A percentile compares a stretch with the other conserved stretches of the same genome.
phyloP scores from a whole-genome alignment of 2,888 invertebrate species.

The Idaea dimidiata region DNA sequence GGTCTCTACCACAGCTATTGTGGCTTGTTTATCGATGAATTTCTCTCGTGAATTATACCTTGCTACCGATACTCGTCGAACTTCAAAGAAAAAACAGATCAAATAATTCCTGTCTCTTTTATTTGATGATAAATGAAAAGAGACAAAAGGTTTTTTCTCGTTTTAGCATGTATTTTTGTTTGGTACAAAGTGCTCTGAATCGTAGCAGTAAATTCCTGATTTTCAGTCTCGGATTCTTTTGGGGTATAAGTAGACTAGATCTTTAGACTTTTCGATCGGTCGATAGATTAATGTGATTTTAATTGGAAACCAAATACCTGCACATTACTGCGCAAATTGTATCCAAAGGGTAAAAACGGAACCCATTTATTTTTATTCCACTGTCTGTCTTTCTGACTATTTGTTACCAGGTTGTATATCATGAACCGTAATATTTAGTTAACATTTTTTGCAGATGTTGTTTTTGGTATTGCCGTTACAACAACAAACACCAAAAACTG shows the following conservation, averaged over 20 bases:
- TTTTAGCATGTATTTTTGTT: conserved; percentile 28
- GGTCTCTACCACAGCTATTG: conserved; percentile 43
- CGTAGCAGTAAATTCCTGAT: neutral
- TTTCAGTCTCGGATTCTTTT: neutral
- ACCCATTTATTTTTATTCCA: too few species aligned
- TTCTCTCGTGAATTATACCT: conserved; percentile 50
- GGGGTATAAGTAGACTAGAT: neutral
- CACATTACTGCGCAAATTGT: too few species aligned
- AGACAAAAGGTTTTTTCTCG: conserved; percentile 22
- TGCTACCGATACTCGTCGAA: conserved; percentile 15
- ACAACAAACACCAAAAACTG: too few species aligned
- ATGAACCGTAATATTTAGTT: neutral
- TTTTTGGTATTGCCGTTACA: neutral
- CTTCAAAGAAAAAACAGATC: conserved; percentile 34
- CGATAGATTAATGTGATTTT: neutral
- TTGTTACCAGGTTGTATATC: too few species aligned
- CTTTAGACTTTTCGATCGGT: neutral
- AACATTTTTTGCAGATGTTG: neutral
- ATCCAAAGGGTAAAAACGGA: too few species aligned
- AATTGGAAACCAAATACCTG: too few species aligned
- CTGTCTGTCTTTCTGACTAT: too few species aligned
- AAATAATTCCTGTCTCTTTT: conserved; percentile 46
- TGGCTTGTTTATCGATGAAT: conserved; percentile 59
- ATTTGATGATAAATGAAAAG: neutral
- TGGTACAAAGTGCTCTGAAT: conserved; percentile 3